These are phyloP conservation scores for Ameiurus melas DNA, from an alignment of 2,113 vertebrate genomes.

Conservation along the genomic window DNA sequence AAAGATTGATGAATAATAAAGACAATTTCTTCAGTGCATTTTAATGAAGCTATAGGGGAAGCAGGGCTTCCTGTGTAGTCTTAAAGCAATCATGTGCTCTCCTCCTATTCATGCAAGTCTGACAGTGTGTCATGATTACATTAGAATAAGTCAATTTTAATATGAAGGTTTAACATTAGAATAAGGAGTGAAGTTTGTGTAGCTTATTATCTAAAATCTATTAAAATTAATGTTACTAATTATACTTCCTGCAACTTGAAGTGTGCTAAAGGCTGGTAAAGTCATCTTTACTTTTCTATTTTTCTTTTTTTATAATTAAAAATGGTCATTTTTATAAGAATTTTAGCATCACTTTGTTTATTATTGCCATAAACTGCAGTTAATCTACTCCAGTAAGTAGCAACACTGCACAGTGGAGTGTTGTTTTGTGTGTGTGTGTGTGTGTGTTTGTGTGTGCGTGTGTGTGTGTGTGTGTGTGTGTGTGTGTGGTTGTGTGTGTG, in stretches of 20 bases:
- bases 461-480: slow-evolving; percentile 34
- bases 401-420: neutral
- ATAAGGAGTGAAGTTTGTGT: neutral
- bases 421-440: too few relatives aligned
- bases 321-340: too few relatives aligned
- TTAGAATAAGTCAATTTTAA: neutral
- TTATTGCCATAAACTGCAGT: neutral
- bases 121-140: neutral
- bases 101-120: neutral
- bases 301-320: too few relatives aligned
- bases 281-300: neutral
- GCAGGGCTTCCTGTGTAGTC: neutral
- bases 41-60: too few relatives aligned
- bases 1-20: too few relatives aligned
- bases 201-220: neutral
- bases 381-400: neutral
- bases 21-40: too few relatives aligned
- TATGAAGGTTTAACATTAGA: neutral
- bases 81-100: neutral
- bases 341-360: neutral
- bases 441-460: neutral
- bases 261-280: neutral
- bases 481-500: slow-evolving; percentile 45
- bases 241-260: neutral
- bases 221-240: neutral